phyloP scores from a whole-genome alignment of 2,888 invertebrate species.

The Artemia sinica region DNA sequence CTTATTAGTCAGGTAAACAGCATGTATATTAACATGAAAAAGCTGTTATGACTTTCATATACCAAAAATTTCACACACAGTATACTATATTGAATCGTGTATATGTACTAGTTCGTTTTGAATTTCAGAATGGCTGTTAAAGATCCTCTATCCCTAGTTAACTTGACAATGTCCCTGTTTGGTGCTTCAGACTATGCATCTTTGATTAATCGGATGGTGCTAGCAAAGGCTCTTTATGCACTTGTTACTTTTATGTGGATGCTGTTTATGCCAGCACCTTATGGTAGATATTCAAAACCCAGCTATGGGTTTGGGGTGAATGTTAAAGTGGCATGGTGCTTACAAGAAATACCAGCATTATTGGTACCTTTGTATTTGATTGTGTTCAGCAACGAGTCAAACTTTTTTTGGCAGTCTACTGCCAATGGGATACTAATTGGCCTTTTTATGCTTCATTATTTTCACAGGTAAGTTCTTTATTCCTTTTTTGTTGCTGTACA shows the following conservation, averaged over 20 bases:
- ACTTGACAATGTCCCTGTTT: not conserved
- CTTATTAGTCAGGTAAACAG: too few species aligned
- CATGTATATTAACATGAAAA: too few species aligned
- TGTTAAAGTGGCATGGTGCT: slow-evolving; percentile 7
- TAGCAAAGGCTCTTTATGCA: not conserved
- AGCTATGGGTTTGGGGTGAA: not conserved
- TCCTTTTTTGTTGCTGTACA: too few species aligned
- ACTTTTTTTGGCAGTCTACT: not conserved
- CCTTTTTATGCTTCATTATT: slow-evolving; percentile 9
- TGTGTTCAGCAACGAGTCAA: not conserved
- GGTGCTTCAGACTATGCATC: not conserved
- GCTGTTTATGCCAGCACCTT: slow-evolving; percentile 10
- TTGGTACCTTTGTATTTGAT: not conserved
- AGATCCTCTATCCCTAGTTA: not conserved
- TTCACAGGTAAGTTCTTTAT: not conserved
- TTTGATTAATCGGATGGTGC: not conserved
- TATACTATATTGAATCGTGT: too few species aligned
- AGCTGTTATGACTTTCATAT: too few species aligned
- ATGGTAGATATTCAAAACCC: not conserved
- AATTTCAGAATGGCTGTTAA: too few species aligned
- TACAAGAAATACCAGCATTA: slow-evolving; percentile 2
- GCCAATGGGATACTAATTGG: not conserved
- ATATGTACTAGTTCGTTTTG: too few species aligned
- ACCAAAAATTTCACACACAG: too few species aligned
- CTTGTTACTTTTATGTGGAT: not conserved